Evolutionary conservation across 2,888 invertebrate genomes (phyloP).

Genomic region (Mesoligia furuncula): DNA sequence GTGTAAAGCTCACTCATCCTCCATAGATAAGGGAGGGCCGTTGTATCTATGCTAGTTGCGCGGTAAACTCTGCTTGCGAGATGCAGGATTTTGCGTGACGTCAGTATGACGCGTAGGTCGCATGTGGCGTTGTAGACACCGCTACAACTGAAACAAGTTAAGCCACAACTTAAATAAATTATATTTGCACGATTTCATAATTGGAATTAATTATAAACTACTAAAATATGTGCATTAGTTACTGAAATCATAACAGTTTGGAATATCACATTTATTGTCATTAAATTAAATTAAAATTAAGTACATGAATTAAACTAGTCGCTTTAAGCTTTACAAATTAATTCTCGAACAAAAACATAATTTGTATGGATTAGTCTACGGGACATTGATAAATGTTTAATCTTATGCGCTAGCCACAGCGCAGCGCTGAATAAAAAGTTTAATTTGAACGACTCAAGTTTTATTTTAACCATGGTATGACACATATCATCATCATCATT

Average conservation of each 20-base stretch:
- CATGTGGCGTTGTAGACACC: too few relatives aligned
- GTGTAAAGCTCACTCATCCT: too few relatives aligned
- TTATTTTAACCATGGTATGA: not conserved
- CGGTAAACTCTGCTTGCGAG: too few relatives aligned
- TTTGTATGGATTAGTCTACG: constrained; percentile 24
- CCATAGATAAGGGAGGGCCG: too few relatives aligned
- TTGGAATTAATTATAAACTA: constrained; percentile 15
- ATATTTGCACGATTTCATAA: constrained; percentile 20
- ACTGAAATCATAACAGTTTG: not conserved
- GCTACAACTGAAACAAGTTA: not conserved
- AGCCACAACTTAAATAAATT: constrained; percentile 4
- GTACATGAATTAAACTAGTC: not conserved
- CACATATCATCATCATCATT: too few relatives aligned
- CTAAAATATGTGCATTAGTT: constrained; percentile 39
- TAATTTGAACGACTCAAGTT: not conserved
- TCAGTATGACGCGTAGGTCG: too few relatives aligned
- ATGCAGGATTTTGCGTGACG: too few relatives aligned
- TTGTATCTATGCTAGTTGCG: too few relatives aligned
- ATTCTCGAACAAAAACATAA: constrained; percentile 39
- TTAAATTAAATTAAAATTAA: constrained; percentile 12
- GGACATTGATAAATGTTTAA: constrained; percentile 32
- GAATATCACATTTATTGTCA: constrained; percentile 3
- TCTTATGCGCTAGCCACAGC: not conserved
- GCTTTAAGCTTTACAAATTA: constrained; percentile 4
- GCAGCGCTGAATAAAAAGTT: constrained; percentile 6